Conservation (phyloP, 2,888 invertebrate genomes). For the Caenorhabditis sp. region DNA sequence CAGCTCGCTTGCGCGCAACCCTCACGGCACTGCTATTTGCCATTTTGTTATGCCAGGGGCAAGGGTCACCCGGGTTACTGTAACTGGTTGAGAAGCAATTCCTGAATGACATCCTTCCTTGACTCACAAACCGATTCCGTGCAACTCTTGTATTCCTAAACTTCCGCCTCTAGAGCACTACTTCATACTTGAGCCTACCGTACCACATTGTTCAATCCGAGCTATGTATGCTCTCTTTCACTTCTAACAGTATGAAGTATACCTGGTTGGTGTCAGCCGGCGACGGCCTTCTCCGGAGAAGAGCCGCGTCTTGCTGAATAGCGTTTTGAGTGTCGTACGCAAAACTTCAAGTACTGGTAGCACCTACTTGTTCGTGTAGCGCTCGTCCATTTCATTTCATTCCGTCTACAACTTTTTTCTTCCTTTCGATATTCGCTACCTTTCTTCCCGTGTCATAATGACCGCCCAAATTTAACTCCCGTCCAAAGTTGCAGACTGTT, state of each 20-base stretch:
- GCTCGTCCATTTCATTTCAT: constrained; percentile 12
- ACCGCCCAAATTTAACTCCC: background rate
- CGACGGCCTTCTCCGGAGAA: constrained; percentile 61
- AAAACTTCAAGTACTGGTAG: constrained; percentile 59
- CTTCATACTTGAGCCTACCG: constrained; percentile 60
- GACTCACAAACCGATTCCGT: constrained; percentile 15
- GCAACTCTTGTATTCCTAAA: constrained; percentile 6
- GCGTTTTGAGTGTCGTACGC: constrained; percentile 61
- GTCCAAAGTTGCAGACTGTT: constrained; percentile 21
- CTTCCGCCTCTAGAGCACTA: constrained; percentile 60
- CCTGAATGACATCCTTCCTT: constrained; percentile 17
- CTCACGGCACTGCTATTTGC: constrained; percentile 41
- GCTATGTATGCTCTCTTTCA: constrained; percentile 62
- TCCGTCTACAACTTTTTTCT: constrained; percentile 33
- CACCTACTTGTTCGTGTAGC: constrained; percentile 45
- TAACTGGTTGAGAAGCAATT: constrained; percentile 24
- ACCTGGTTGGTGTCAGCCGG: constrained; percentile 58
- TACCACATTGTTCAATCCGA: constrained; percentile 51
- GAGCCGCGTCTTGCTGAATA: constrained; percentile 50
- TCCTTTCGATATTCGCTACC: background rate
- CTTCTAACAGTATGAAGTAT: constrained; percentile 49
- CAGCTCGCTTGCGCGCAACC: constrained; percentile 55
- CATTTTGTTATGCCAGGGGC: constrained; percentile 49
- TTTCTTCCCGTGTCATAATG: constrained; percentile 1
- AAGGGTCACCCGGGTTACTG: constrained; percentile 56